Percentiles rank a stretch among this genome's conserved stretches.
phyloP scores from a whole-genome alignment of 2,113 vertebrate genomes.

The Perca fluviatilis region DNA sequence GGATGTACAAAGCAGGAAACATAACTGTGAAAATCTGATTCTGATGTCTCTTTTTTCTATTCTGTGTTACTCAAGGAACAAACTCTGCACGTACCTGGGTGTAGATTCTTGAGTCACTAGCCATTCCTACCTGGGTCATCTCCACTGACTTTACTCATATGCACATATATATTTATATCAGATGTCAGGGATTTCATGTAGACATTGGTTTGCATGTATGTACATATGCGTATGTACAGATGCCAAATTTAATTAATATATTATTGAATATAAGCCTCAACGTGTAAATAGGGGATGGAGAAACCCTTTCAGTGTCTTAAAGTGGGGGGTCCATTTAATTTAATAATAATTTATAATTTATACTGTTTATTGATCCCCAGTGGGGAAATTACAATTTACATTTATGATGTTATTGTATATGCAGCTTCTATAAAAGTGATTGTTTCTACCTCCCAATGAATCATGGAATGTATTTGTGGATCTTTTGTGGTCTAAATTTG shows the following conservation, averaged over 20 bases:
- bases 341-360: too few species aligned
- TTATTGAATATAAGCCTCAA: constrained; percentile 35
- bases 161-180: constrained; percentile 33
- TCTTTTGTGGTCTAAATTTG: constrained; percentile 12
- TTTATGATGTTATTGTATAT: constrained; percentile 19
- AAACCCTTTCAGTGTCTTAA: constrained; percentile 46
- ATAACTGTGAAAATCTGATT: constrained; percentile 70
- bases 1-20: constrained; percentile 56
- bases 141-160: constrained; percentile 43
- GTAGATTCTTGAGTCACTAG: constrained; percentile 28
- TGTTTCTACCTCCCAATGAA: constrained; percentile 50
- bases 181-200: constrained; percentile 65
- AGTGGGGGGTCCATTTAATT: constrained; percentile 15
- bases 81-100: constrained; percentile 28
- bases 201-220: constrained; percentile 60
- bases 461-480: constrained; percentile 50
- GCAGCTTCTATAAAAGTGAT: constrained; percentile 40
- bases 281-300: constrained; percentile 1
- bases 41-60: constrained; percentile 69
- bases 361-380: too few species aligned
- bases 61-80: constrained; percentile 54
- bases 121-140: constrained; percentile 44
- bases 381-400: too few species aligned
- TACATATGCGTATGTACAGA: constrained; percentile 60
- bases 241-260: constrained; percentile 28